Evolutionary conservation across 2,113 vertebrate species (phyloP).

Genomic region (Semnopithecus entellus): DNA sequence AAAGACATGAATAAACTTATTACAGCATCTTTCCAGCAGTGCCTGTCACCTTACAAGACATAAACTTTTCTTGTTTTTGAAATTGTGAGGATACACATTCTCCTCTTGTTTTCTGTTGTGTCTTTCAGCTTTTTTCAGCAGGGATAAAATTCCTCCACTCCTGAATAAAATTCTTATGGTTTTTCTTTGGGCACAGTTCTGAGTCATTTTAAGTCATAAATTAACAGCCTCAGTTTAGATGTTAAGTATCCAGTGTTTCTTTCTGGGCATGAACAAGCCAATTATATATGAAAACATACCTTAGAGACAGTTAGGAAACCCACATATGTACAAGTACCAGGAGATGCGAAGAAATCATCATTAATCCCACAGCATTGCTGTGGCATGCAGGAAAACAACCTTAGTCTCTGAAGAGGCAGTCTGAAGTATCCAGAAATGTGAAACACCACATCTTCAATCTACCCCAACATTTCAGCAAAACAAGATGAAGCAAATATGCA

Average conservation of each 20-base stretch:
- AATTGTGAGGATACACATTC: not conserved
- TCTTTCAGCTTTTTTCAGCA: conserved; percentile 30
- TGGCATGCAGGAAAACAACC: not conserved
- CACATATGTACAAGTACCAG: not conserved
- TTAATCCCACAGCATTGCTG: not conserved
- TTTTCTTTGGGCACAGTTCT: not conserved
- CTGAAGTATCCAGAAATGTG: not conserved
- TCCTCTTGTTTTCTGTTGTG: conserved; percentile 30
- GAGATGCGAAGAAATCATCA: not conserved
- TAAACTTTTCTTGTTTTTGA: not conserved
- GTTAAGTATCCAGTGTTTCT: not conserved
- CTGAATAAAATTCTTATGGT: not conserved
- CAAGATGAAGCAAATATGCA: not conserved
- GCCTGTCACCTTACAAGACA: conserved; percentile 15
- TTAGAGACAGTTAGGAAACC: not conserved
- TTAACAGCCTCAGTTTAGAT: not conserved
- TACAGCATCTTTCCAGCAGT: not conserved
- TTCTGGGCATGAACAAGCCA: not conserved
- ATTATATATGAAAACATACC: not conserved
- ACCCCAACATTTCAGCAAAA: not conserved
- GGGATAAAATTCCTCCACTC: not conserved
- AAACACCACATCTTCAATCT: not conserved
- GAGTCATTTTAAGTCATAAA: not conserved
- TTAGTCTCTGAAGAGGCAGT: not conserved
- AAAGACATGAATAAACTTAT: not conserved